A percentile compares a stretch with the other conserved stretches of the same genome.
phyloP scores from a whole-genome alignment of 2,888 invertebrate species.

The Drosophila borborema region DNA sequence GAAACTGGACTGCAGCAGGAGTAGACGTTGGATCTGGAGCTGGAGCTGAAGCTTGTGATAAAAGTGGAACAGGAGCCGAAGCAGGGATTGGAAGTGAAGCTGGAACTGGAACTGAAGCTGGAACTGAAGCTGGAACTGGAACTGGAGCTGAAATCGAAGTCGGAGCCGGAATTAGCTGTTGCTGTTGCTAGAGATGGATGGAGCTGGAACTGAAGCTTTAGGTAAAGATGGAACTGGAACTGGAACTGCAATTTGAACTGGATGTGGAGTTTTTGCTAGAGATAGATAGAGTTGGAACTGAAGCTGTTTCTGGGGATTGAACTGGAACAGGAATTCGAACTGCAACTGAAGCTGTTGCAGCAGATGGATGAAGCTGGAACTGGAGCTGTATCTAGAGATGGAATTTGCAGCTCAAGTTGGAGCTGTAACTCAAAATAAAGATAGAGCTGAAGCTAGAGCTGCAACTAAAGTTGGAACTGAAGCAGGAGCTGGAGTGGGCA shows the following conservation, averaged over 20 bases:
- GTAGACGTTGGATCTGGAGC: not conserved
- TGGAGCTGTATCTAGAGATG: not conserved
- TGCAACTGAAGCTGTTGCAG: not conserved
- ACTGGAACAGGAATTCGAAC: not conserved
- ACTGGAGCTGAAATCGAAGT: not conserved
- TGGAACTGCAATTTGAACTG: not conserved
- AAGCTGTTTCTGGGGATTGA: fast-evolving
- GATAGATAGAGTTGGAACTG: not conserved
- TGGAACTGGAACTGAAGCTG: not conserved
- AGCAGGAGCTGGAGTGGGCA: too few species aligned
- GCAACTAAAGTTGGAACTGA: too few species aligned
- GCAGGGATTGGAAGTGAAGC: not conserved
- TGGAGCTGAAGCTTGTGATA: not conserved
- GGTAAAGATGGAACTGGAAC: not conserved
- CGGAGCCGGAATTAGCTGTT: not conserved
- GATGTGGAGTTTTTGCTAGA: not conserved
- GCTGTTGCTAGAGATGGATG: not conserved
- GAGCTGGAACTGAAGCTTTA: not conserved
- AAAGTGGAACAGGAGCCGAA: not conserved
- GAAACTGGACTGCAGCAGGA: not conserved
- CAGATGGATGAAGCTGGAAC: not conserved
- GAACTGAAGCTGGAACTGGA: not conserved
- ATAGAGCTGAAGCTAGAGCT: too few species aligned
- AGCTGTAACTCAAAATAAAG: not conserved
- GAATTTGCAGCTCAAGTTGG: not conserved